Percentiles rank a stretch among this genome's conserved stretches.
Evolutionary conservation across 30 jellyfish, hydroid and myxozoan species (phyloP).

Genomic region (Chrysaora quinquecirrha): DNA sequence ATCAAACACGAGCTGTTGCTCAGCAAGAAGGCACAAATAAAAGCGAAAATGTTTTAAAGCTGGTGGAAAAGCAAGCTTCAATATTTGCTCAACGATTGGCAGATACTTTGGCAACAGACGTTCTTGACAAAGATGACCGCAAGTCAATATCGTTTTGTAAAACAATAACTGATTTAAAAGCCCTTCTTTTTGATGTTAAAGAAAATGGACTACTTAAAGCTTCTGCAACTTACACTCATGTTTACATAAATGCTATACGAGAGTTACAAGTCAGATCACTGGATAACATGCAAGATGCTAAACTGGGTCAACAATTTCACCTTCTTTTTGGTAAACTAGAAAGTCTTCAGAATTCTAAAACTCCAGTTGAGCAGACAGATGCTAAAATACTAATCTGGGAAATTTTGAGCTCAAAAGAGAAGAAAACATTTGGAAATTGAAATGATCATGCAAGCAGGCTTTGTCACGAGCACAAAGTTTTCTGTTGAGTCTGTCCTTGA

Average conservation of each 20-base stretch:
- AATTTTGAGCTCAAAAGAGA: neutral
- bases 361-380: neutral
- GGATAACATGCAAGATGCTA: neutral
- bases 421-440: neutral
- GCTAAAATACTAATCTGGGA: neutral
- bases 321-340: neutral
- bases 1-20: neutral
- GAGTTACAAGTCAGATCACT: neutral
- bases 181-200: neutral
- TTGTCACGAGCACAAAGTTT: conserved; percentile 3
- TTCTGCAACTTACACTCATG: neutral
- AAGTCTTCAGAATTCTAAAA: neutral
- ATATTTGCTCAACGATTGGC: neutral
- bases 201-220: neutral
- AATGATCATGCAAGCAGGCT: conserved; percentile 15
- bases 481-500: conserved; percentile 15
- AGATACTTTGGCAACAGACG: conserved; percentile 1
- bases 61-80: conserved; percentile 1
- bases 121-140: neutral
- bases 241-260: neutral
- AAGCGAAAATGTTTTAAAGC: neutral
- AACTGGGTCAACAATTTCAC: neutral
- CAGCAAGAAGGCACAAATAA: neutral
- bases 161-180: neutral
- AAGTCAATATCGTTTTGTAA: neutral